Evolutionary conservation across 53 echinoderm and acorn worm genomes (phyloP).

Genomic region (Arbacia lixula): DNA sequence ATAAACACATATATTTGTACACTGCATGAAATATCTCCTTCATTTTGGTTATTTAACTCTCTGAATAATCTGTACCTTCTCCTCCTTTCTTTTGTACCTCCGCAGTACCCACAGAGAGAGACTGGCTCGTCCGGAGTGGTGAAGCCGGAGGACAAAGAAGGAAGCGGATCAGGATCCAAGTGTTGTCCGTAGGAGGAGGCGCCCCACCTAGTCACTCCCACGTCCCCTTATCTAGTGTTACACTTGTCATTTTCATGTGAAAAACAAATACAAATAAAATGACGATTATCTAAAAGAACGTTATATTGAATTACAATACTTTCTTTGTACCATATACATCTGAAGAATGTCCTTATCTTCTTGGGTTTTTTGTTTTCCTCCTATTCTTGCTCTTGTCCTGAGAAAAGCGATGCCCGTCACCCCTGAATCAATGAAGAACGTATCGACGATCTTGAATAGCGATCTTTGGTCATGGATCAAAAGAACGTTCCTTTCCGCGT

Average conservation of each 20-base stretch:
- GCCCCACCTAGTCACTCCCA: neutral
- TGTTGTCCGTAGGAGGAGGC: conserved; percentile 67
- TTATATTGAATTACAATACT: conserved; percentile 26
- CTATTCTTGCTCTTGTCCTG: neutral
- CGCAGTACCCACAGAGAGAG: conserved; percentile 95
- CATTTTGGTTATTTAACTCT: no score
- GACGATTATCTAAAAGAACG: neutral
- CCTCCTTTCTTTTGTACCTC: neutral
- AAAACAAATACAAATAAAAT: neutral
- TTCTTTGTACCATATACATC: conserved; percentile 29
- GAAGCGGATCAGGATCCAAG: conserved; percentile 70
- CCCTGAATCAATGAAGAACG: neutral
- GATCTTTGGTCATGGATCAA: no score
- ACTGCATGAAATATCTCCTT: no score
- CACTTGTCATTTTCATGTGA: neutral
- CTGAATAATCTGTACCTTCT: no score
- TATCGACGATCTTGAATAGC: no score
- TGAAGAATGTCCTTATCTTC: conserved; percentile 8
- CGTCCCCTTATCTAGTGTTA: conserved; percentile 1
- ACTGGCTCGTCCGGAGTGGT: conserved; percentile 82
- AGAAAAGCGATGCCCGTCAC: no score
- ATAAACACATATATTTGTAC: no score
- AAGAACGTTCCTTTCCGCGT: no score
- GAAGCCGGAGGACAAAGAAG: conserved; percentile 73
- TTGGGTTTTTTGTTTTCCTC: neutral